Percentiles rank a stretch among this genome's conserved stretches.
Evolutionary conservation across 2,888 invertebrate genomes (phyloP).

Genomic region (Clivina fossor): DNA sequence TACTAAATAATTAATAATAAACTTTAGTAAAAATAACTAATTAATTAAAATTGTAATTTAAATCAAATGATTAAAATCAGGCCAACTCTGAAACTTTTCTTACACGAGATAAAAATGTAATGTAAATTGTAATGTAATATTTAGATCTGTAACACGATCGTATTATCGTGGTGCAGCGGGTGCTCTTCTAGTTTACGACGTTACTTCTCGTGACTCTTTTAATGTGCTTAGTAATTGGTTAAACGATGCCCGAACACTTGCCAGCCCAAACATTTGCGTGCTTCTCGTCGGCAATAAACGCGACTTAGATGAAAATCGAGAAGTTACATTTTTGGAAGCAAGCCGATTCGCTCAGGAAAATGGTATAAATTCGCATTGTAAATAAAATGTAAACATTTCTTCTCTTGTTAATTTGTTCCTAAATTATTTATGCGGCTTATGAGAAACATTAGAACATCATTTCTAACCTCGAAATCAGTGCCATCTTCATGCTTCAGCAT

Average conservation of each 20-base stretch:
- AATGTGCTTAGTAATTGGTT: slow-evolving; percentile 88
- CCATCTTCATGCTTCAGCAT: too few species aligned
- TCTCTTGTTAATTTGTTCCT: too few species aligned
- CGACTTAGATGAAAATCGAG: slow-evolving; percentile 76
- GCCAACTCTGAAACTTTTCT: too few species aligned
- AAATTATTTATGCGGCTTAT: too few species aligned
- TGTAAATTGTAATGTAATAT: slow-evolving; percentile 39
- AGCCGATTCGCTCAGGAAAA: slow-evolving; percentile 84
- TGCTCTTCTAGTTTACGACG: slow-evolving; percentile 88
- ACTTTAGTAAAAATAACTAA: too few species aligned
- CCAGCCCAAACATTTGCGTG: slow-evolving; percentile 80
- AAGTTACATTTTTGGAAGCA: slow-evolving; percentile 81
- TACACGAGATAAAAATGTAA: not conserved
- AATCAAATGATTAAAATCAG: too few species aligned
- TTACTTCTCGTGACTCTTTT: slow-evolving; percentile 89
- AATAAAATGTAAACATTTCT: too few species aligned
- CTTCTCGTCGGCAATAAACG: slow-evolving; percentile 81
- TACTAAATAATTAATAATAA: too few species aligned
- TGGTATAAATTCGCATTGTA: slow-evolving; percentile 63
- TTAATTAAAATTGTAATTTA: too few species aligned
- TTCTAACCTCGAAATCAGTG: too few species aligned
- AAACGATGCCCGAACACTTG: slow-evolving; percentile 76
- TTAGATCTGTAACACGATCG: slow-evolving; percentile 68
- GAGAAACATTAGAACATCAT: too few species aligned
- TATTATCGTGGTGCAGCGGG: slow-evolving; percentile 89